Evolutionary conservation across 64 coral and sea anemone species (phyloP).

Genomic region (Acropora tenuis): DNA sequence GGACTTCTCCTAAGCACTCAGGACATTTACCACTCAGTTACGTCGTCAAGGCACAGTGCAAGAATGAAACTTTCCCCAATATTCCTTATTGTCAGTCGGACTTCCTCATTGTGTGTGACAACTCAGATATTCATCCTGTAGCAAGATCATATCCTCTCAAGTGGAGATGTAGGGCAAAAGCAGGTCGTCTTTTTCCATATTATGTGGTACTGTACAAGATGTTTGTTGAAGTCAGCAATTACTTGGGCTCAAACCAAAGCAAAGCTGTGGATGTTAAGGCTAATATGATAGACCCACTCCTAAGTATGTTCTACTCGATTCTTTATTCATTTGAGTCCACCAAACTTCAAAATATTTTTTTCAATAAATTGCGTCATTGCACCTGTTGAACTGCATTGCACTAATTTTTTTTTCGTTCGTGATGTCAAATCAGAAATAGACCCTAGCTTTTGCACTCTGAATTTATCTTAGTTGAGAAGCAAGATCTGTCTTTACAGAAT

Average conservation of each 20-base stretch:
- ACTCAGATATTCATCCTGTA: too few species aligned
- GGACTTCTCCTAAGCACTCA: background rate
- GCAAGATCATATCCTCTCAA: background rate
- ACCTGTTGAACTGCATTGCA: too few species aligned
- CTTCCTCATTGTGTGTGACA: background rate
- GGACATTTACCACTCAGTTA: slow-evolving; percentile 1
- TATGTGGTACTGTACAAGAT: background rate
- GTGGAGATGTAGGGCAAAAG: background rate
- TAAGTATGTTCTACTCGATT: background rate
- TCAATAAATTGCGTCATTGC: too few species aligned
- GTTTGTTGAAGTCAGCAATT: slow-evolving; percentile 32
- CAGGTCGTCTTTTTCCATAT: background rate
- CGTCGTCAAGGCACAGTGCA: slow-evolving; percentile 29
- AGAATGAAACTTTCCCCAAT: background rate
- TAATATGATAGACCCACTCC: background rate
- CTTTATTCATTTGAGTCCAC: too few species aligned
- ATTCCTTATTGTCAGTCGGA: background rate
- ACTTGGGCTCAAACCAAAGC: background rate
- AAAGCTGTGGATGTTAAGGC: background rate
- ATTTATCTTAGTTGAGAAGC: too few species aligned
- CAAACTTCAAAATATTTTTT: too few species aligned
- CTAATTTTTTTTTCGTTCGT: too few species aligned
- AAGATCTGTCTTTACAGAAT: too few species aligned
- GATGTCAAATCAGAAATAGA: too few species aligned
- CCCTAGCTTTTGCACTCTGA: too few species aligned